phyloP scores from a whole-genome alignment of 1,140 invertebrate species.

The Heliconius hermathena region DNA sequence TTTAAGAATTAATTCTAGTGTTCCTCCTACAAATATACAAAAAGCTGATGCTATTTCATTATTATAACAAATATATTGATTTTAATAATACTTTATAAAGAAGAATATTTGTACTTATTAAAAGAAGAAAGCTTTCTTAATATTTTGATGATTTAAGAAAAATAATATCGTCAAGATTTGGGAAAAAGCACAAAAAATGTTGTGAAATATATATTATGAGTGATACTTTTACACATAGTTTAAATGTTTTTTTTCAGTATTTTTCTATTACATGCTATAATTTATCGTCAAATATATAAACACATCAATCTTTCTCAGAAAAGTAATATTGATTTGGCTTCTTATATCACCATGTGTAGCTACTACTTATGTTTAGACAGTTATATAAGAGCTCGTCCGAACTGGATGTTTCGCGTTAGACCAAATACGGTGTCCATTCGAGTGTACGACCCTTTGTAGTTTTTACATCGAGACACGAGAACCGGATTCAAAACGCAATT shows the following conservation, averaged over 20 bases:
- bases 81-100: no score
- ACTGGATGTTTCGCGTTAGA: slow-evolving; percentile 36
- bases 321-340: not conserved
- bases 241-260: not conserved
- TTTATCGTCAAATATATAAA: not conserved
- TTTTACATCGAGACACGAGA: slow-evolving; percentile 39
- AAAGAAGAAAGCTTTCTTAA: no score
- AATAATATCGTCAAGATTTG: no score
- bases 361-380: slow-evolving; percentile 20
- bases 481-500: slow-evolving; percentile 46
- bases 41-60: no score
- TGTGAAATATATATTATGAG: not conserved
- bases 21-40: no score
- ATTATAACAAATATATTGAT: no score
- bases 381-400: slow-evolving; percentile 30
- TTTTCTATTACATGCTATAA: not conserved
- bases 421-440: slow-evolving; percentile 54
- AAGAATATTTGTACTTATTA: no score
- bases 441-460: slow-evolving; percentile 48
- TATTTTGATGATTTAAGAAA: no score
- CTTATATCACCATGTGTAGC: not conserved
- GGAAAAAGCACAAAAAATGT: not conserved
- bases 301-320: not conserved
- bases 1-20: not conserved
- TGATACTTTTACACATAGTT: not conserved